phyloP scores from a whole-genome alignment of 2,113 vertebrate genomes.

The Neofelis nebulosa region DNA sequence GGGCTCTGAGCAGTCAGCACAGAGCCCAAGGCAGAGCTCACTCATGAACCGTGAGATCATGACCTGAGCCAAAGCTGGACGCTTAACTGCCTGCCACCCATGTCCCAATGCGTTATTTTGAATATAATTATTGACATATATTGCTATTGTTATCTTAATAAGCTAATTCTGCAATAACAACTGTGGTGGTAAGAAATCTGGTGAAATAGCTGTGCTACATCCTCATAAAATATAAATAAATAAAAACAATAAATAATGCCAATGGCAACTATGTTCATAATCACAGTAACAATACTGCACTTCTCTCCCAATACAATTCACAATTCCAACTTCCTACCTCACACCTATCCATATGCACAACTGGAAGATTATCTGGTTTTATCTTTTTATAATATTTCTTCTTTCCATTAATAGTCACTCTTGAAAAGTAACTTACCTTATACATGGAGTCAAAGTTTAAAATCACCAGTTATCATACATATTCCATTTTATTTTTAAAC shows the following conservation, averaged over 20 bases:
- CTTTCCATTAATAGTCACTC: not conserved
- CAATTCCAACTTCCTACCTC: not conserved
- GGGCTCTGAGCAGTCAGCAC: too few relatives aligned
- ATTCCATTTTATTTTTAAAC: not conserved
- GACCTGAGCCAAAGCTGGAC: too few relatives aligned
- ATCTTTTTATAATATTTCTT: constrained; percentile 20
- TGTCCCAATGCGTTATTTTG: not conserved
- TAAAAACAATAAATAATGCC: not conserved
- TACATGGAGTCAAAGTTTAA: not conserved
- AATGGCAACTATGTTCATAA: not conserved
- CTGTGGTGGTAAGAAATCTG: not conserved
- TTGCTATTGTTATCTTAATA: not conserved
- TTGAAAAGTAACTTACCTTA: not conserved
- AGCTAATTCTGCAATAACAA: not conserved
- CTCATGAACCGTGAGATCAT: too few relatives aligned
- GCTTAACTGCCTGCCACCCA: too few relatives aligned
- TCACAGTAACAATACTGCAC: not conserved
- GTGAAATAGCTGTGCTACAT: not conserved
- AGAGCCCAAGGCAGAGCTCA: too few relatives aligned
- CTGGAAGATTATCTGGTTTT: constrained; percentile 12
- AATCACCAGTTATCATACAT: not conserved
- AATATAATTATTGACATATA: not conserved
- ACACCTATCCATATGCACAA: not conserved
- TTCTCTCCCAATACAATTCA: not conserved
- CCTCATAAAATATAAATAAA: not conserved